A percentile compares a stretch with the other conserved stretches of the same genome.
phyloP scores from a whole-genome alignment of 2,888 invertebrate genomes.

The Argyra leucocephala region DNA sequence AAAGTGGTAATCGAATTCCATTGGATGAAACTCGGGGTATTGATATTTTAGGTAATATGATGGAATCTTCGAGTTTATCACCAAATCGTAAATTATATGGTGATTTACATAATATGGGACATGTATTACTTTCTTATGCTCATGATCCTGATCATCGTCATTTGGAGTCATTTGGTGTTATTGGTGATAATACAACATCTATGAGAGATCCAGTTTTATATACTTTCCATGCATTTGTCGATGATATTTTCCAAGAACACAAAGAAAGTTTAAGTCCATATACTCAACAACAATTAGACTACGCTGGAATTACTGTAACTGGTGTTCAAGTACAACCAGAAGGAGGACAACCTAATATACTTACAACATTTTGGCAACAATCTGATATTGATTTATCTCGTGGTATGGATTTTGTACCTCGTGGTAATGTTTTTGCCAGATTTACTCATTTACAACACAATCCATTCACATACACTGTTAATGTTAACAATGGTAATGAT shows the following conservation, averaged over 20 bases:
- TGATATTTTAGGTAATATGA: constrained; percentile 67
- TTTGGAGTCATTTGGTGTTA: constrained; percentile 69
- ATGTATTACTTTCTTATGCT: constrained; percentile 60
- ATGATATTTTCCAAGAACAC: constrained; percentile 66
- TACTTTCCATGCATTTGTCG: constrained; percentile 72
- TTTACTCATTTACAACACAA: constrained; percentile 66
- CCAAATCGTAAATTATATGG: too few relatives aligned
- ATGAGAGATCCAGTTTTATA: constrained; percentile 83
- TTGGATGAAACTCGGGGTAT: constrained; percentile 63
- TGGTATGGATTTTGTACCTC: too few relatives aligned
- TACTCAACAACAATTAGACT: constrained; percentile 35
- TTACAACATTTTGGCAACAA: too few relatives aligned
- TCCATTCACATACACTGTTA: constrained; percentile 54
- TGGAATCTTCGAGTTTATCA: too few relatives aligned
- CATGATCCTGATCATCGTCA: constrained; percentile 68
- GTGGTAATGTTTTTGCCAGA: constrained; percentile 55
- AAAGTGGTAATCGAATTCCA: constrained; percentile 48
- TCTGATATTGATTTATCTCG: too few relatives aligned
- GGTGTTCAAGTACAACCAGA: constrained; percentile 48
- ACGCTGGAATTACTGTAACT: constrained; percentile 50
- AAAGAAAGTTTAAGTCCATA: constrained; percentile 64
- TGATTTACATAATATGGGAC: too few relatives aligned
- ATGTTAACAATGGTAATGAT: constrained; percentile 48
- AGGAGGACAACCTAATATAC: constrained; percentile 48
- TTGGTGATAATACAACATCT: constrained; percentile 74